Conservation (phyloP, 1,140 invertebrate genomes). For the Atta colombica region DNA sequence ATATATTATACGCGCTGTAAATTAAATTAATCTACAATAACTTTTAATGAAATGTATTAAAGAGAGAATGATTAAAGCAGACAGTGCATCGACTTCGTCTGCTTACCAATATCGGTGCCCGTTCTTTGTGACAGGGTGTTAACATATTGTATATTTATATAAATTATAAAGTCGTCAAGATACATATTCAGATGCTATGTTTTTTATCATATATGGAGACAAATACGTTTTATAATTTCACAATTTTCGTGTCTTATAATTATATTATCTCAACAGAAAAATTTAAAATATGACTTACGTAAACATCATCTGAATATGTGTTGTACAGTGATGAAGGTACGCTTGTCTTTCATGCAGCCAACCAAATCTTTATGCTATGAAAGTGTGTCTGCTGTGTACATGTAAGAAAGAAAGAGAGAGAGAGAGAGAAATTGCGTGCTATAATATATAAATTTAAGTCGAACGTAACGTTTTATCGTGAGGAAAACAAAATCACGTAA, state of each 20-base stretch:
- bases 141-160: constrained; percentile 28
- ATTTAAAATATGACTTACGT: not conserved
- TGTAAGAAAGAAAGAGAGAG: not conserved
- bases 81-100: not conserved
- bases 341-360: constrained; percentile 56
- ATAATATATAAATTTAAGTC: constrained; percentile 67
- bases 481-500: constrained; percentile 64
- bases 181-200: constrained; percentile 18
- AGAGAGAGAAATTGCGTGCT: constrained; percentile 19
- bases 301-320: constrained; percentile 22
- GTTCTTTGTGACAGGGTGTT: constrained; percentile 30
- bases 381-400: not conserved
- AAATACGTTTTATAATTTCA: not conserved
- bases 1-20: constrained; percentile 11
- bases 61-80: constrained; percentile 6
- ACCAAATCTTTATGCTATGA: constrained; percentile 37
- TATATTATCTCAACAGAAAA: not conserved
- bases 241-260: not conserved
- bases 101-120: not conserved
- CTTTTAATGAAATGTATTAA: constrained; percentile 7
- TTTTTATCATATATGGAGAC: not conserved
- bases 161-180: constrained; percentile 14
- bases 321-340: constrained; percentile 31
- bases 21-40: constrained; percentile 22
- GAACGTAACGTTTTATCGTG: constrained; percentile 63